Base-by-base conservation (phyloP, 2,888 invertebrate genomes). In the Melanostoma scalare region DNA sequence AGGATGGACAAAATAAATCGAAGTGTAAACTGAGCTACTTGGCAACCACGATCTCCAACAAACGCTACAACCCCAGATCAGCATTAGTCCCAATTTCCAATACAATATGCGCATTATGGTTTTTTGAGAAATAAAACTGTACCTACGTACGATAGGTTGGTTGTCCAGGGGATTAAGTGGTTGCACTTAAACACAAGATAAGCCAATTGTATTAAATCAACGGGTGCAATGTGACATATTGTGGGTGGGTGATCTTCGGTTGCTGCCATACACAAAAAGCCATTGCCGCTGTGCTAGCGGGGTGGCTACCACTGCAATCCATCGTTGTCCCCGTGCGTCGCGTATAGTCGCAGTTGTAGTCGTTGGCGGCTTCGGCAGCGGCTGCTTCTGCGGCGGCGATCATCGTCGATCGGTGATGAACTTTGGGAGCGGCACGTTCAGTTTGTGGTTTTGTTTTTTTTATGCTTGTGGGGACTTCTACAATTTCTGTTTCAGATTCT, bases 151-250 rank as follows among this genome's bases (percentile, higher is more conserved):
- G 53, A 73, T 55, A 65, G 20, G 35, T 31, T 20, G 20, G 35
- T 48, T 79, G 50, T 81, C 76, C 67, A 33, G 53, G 20, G 81
- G 61, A 60, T 76, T 81, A 65, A 75, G 67, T 72, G 72, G 72
- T 68, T 75, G 74, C 46, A 61, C 67, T 56, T 42, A 44, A 68
- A 74, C 69, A 50, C 67, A 56, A 81, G 75, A 81, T 76, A 81
- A 72, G 71, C 48, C 61, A 67, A 76, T 81, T 71, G 71, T 55
- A 65, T 48, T 53, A 71, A 81, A 67, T 71, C 53, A 60, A 72
- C 61, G 76, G 76, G 71, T 55, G 65, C 71, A 76, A 61, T 46
- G 71, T 9, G 40, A 36, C 73, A 38, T 46, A 52, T 48, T 68
- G 76, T 77, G 52, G 81, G 72, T 61, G 63, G 52, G 61, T 72